Percentiles rank a stretch among this genome's conserved stretches.
These are phyloP conservation scores for Lates calcarifer DNA, from an alignment of 2,113 vertebrate genomes.

Conservation along the genomic window DNA sequence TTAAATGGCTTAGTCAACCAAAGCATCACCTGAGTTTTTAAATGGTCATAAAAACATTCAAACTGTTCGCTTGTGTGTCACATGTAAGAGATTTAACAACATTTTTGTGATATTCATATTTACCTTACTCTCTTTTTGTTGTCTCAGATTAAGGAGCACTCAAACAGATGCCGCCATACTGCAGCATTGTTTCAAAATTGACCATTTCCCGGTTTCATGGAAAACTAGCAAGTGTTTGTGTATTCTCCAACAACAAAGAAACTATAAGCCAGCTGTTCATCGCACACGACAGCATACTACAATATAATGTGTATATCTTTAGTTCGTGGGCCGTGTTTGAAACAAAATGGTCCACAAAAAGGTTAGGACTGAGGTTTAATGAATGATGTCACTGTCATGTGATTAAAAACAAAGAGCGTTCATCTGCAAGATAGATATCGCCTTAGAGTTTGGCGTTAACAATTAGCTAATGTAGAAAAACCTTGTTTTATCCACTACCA, in stretches of 20 bases:
- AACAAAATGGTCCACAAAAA: neutral
- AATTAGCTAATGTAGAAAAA: no score
- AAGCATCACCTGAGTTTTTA: no score
- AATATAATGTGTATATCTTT: neutral
- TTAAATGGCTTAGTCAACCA: no score
- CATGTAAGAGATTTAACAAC: neutral
- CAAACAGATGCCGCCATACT: neutral
- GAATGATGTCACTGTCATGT: constrained; percentile 21
- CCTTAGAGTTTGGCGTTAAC: neutral
- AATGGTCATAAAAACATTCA: no score
- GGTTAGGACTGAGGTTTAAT: neutral
- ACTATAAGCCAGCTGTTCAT: neutral
- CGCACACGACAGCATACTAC: neutral
- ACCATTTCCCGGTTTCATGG: no score
- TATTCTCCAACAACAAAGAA: neutral
- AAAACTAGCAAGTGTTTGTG: neutral
- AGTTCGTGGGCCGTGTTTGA: neutral
- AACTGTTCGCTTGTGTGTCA: no score
- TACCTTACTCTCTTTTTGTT: neutral
- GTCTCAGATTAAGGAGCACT: neutral
- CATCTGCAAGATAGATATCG: constrained; percentile 12
- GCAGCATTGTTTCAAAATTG: neutral
- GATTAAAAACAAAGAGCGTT: constrained; percentile 53
- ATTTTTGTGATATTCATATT: neutral
- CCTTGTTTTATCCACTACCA: rapidly evolving